Evolutionary conservation across 2,113 vertebrate genomes (phyloP).

Genomic region (Cyprinodon variegatus): DNA sequence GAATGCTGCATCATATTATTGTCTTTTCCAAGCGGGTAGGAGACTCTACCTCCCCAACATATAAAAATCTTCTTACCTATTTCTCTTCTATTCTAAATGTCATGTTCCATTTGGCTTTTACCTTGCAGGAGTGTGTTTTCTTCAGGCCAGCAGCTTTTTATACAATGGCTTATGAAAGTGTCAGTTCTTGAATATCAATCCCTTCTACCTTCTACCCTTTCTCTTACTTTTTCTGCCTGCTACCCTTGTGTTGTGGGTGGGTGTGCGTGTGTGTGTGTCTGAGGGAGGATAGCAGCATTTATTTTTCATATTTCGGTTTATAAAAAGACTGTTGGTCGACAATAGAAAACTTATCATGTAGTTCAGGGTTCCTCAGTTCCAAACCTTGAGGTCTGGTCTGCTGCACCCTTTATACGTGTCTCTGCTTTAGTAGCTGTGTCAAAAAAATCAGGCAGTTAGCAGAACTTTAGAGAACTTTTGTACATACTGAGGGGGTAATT

Average conservation of each 20-base stretch:
- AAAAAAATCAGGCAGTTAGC: too few species aligned
- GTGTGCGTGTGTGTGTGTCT: too few species aligned
- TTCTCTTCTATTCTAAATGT: neutral
- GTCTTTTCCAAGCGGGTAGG: neutral
- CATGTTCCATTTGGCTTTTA: neutral
- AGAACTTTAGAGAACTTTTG: too few species aligned
- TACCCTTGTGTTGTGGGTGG: too few species aligned
- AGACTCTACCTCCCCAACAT: neutral
- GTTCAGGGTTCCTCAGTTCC: too few species aligned
- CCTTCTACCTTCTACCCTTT: neutral
- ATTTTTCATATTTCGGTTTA: neutral
- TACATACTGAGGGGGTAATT: too few species aligned
- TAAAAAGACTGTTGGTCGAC: too few species aligned
- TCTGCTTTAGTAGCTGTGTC: too few species aligned
- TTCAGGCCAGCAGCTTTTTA: neutral
- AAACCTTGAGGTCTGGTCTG: too few species aligned
- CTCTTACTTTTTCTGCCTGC: neutral
- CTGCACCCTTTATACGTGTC: too few species aligned
- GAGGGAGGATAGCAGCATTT: neutral
- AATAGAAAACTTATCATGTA: too few species aligned
- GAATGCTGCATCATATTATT: neutral
- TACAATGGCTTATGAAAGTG: neutral
- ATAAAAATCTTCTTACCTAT: neutral
- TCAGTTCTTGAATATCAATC: neutral
- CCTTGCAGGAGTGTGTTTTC: neutral